A percentile compares a stretch with the other conserved stretches of the same genome.
Evolutionary conservation across 2,797 vertebrate species (phyloP).

Genomic region (Ambastaia sidthimunki): DNA sequence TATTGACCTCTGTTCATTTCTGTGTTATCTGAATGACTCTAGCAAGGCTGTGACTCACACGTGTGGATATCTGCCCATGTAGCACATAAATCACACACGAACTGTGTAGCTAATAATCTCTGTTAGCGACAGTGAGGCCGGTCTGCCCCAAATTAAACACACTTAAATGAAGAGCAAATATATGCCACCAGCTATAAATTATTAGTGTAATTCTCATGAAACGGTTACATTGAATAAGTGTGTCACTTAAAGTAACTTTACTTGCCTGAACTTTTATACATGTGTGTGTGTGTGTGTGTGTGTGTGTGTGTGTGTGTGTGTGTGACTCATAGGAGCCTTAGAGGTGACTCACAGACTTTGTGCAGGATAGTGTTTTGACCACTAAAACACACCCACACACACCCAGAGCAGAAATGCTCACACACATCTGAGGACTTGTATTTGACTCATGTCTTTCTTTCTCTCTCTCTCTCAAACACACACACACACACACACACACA

Average conservation of each 20-base stretch:
- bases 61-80: background rate
- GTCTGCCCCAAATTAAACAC: background rate
- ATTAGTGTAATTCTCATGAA: background rate
- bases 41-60: too few species aligned
- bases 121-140: background rate
- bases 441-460: too few species aligned
- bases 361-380: slow-evolving; percentile 20
- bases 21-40: slow-evolving; percentile 37
- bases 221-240: background rate
- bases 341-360: slow-evolving; percentile 36
- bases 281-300: slow-evolving; percentile 38
- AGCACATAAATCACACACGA: background rate
- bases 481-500: too few species aligned
- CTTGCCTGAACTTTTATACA: background rate
- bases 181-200: too few species aligned
- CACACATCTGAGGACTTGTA: too few species aligned
- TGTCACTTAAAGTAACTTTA: background rate
- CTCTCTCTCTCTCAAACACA: too few species aligned
- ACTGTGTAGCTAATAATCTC: too few species aligned
- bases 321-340: slow-evolving; percentile 28
- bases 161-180: background rate
- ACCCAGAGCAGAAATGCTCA: background rate
- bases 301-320: too few species aligned
- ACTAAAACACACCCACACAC: background rate
- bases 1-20: slow-evolving; percentile 25